phyloP scores from a whole-genome alignment of 2,113 vertebrate species.

The Heptranchias perlo region DNA sequence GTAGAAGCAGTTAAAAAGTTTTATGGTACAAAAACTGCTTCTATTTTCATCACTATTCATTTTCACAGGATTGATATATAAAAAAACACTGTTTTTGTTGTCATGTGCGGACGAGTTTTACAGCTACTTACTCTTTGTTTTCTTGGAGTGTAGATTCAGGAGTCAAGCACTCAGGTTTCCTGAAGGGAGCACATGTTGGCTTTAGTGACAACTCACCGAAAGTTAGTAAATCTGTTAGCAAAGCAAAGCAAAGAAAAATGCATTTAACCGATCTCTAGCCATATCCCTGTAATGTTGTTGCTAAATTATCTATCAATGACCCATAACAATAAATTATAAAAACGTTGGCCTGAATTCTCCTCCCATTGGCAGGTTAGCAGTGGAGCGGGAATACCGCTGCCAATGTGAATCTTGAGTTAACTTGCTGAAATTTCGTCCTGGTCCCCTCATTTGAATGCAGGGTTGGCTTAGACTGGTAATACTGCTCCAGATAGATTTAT shows the following conservation, averaged over 20 bases:
- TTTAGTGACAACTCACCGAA: not conserved
- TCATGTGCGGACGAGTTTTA: not conserved
- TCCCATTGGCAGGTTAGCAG: not conserved
- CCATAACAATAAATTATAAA: not conserved
- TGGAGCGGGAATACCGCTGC: not conserved
- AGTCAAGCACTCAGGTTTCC: constrained; percentile 1
- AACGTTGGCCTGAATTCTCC: not conserved
- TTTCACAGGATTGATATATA: not conserved
- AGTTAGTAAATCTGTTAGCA: constrained; percentile 18
- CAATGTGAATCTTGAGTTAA: not conserved
- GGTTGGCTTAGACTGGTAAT: not conserved
- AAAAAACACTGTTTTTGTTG: not conserved
- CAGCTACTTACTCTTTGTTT: constrained; percentile 4
- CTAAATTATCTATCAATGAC: not conserved
- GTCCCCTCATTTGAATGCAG: not conserved
- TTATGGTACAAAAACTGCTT: not conserved
- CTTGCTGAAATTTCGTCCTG: not conserved
- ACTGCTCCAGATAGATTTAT: not conserved
- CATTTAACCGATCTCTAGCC: not conserved
- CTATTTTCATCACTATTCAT: not conserved
- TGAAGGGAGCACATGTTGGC: not conserved
- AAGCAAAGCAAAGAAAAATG: constrained; percentile 6
- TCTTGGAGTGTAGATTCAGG: constrained; percentile 17
- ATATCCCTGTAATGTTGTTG: not conserved
- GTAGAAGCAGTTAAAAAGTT: not conserved